phyloP scores from a whole-genome alignment of 2,797 vertebrate species.

The Enteromius unitaeniatus region DNA sequence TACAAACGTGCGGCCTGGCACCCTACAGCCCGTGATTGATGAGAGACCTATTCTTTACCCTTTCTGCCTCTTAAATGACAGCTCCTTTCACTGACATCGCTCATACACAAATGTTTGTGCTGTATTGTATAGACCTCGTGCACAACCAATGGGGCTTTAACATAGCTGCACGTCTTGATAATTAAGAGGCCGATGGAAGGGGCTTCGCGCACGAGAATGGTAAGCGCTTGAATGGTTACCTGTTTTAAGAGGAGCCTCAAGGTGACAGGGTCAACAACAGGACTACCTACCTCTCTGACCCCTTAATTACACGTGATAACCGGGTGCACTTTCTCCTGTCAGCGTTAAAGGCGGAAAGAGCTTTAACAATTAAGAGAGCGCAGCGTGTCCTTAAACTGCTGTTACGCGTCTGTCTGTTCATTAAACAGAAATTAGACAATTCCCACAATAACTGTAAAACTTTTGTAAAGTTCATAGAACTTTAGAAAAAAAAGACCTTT shows the following conservation, averaged over 20 bases:
- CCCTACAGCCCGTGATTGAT: conserved; percentile 69
- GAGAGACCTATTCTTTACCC: conserved; percentile 61
- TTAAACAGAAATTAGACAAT: not conserved
- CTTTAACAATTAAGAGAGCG: conserved; percentile 19
- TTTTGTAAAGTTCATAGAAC: not conserved
- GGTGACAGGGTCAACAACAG: conserved; percentile 54
- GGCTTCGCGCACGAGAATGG: conserved; percentile 45
- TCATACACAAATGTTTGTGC: conserved; percentile 64
- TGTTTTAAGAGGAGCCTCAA: conserved; percentile 60
- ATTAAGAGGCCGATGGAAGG: conserved; percentile 54
- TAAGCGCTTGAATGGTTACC: conserved; percentile 59
- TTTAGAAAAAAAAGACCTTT: not conserved
- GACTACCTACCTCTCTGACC: conserved; percentile 45
- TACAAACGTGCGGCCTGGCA: conserved; percentile 52
- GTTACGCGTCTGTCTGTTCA: not conserved
- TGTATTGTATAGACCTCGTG: conserved; percentile 57
- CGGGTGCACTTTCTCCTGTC: conserved; percentile 41
- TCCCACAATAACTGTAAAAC: not conserved
- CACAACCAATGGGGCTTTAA: conserved; percentile 56
- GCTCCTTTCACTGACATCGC: conserved; percentile 66
- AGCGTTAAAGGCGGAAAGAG: conserved; percentile 27
- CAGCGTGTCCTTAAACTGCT: not conserved
- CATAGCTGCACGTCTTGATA: conserved; percentile 56
- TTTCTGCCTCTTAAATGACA: conserved; percentile 60
- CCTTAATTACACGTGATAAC: conserved; percentile 47